A percentile compares a stretch with the other conserved stretches of the same genome.
Evolutionary conservation across 2,113 vertebrate species (phyloP).

Genomic region (Ceyx margarethae): DNA sequence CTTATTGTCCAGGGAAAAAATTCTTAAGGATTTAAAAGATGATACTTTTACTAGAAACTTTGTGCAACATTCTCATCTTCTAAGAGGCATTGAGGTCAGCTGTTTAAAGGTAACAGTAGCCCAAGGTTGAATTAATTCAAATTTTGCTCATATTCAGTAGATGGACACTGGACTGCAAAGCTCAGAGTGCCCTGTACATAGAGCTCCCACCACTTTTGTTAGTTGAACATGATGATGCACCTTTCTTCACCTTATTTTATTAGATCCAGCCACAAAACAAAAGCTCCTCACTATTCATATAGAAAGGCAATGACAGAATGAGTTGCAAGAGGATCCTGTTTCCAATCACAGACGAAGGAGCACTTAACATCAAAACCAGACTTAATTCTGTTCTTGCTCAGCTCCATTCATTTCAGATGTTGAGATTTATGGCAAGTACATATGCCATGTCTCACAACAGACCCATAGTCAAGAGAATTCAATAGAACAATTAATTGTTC

Average conservation of each 20-base stretch:
- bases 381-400: not conserved
- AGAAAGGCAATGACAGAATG: not conserved
- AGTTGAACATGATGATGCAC: not conserved
- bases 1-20: slow-evolving; percentile 26
- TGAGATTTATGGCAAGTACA: not conserved
- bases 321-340: not conserved
- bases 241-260: not conserved
- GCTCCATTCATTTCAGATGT: not conserved
- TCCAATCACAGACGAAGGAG: not conserved
- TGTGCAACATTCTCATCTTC: not conserved
- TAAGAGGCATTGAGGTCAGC: not conserved
- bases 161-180: not conserved
- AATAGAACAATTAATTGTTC: not conserved
- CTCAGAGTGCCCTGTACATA: not conserved
- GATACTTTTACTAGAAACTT: slow-evolving; percentile 22
- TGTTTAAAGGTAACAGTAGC: not conserved
- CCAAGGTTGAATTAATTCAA: not conserved
- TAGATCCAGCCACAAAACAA: not conserved
- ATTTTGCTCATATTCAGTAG: not conserved
- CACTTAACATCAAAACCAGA: not conserved
- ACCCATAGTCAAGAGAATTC: not conserved
- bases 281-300: not conserved
- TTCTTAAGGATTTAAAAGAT: slow-evolving; percentile 6
- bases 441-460: accelerated
- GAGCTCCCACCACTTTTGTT: not conserved